phyloP scores from a whole-genome alignment of 37 sponge, comb jelly and placozoan genomes.

The Lycopodina hypogea region DNA sequence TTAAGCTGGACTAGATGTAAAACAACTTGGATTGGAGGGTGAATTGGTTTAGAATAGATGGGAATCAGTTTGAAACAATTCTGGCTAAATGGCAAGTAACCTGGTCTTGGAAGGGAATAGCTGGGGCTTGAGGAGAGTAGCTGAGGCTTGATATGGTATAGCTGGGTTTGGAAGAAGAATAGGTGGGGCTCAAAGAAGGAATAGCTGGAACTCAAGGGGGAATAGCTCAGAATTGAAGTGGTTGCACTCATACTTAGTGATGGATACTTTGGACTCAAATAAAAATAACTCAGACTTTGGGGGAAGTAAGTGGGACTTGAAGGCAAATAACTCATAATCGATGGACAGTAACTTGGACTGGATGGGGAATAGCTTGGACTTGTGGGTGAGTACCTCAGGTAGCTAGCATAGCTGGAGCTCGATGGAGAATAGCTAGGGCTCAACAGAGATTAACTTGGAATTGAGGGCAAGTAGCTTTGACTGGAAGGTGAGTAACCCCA shows the following conservation, averaged over 20 bases:
- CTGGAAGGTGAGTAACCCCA: conserved; percentile 87
- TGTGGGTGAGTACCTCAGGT: conserved; percentile 81
- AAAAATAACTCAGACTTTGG: conserved; percentile 71
- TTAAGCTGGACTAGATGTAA: conserved; percentile 52
- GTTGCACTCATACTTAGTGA: conserved; percentile 72
- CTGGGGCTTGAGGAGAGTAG: conserved; percentile 80
- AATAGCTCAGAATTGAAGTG: conserved; percentile 82
- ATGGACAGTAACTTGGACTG: conserved; percentile 70
- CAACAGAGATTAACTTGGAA: conserved; percentile 63
- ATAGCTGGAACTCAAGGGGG: conserved; percentile 69
- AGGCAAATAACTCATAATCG: conserved; percentile 64
- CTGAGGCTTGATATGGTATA: conserved; percentile 66
- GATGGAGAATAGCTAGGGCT: conserved; percentile 79
- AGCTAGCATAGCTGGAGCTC: conserved; percentile 62
- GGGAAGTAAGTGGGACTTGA: conserved; percentile 76
- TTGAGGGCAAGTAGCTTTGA: conserved; percentile 71
- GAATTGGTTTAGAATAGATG: too few relatives aligned
- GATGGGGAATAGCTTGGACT: conserved; percentile 80
- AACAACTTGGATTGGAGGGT: conserved; percentile 60
- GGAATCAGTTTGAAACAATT: conserved; percentile 71
- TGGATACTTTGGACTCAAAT: conserved; percentile 75
- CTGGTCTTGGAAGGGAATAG: conserved; percentile 77
- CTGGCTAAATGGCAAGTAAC: conserved; percentile 81
- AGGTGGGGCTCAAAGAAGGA: conserved; percentile 77
- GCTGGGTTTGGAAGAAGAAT: conserved; percentile 71